phyloP scores from a whole-genome alignment of 2,797 vertebrate genomes.

The Lemur catta region DNA sequence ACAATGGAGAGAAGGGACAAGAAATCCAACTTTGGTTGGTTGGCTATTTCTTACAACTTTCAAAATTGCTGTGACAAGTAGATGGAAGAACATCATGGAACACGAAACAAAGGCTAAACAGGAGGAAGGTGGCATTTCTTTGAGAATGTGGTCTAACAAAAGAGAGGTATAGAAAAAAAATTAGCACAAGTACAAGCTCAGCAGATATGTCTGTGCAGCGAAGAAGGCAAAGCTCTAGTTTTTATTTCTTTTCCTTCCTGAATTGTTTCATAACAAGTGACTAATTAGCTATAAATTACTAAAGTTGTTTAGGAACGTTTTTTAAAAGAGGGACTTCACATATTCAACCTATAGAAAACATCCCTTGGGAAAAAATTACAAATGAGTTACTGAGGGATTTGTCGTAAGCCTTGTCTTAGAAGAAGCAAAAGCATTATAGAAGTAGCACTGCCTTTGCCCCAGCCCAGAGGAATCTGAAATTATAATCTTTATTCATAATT shows the following conservation, averaged over 20 bases:
- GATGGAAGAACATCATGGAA: neutral
- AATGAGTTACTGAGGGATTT: neutral
- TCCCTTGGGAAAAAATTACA: neutral
- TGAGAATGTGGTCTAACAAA: conserved; percentile 12
- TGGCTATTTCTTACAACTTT: neutral
- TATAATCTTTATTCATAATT: neutral
- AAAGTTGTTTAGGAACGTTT: neutral
- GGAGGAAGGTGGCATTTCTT: neutral
- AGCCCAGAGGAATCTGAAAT: neutral
- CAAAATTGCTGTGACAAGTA: neutral
- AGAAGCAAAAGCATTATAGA: neutral
- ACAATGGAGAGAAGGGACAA: neutral
- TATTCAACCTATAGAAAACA: neutral
- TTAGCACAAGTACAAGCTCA: neutral
- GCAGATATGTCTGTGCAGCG: neutral
- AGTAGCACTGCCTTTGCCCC: neutral
- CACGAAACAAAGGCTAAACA: neutral
- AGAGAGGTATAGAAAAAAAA: neutral
- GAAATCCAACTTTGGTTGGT: neutral
- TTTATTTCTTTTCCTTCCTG: neutral
- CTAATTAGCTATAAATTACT: neutral
- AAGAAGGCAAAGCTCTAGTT: neutral
- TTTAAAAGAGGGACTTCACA: neutral
- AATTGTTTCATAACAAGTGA: neutral
- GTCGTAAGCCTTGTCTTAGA: neutral